Base-by-base conservation (phyloP, 1,140 invertebrate species). In the Heterodera carotae region DNA sequence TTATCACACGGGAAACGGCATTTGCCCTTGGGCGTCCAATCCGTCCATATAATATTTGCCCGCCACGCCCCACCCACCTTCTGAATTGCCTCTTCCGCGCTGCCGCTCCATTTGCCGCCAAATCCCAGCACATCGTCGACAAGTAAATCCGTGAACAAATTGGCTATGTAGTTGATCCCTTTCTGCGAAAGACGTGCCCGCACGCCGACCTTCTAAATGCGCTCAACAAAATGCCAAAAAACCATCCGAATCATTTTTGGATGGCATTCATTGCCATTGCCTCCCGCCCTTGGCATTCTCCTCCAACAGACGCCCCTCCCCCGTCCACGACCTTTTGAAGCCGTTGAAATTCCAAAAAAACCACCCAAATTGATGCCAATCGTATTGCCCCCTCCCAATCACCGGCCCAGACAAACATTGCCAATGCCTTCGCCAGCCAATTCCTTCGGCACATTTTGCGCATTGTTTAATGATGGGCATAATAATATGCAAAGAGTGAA, bases 161-260 rank as follows among this genome's bases (percentile, higher is more conserved):
- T 72, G 39, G 83, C 75, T 27, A 83, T 74, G 71, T 84, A 83
- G 39, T 82, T 74, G 34, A 83, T 59, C 2, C 82, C 82, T 34
- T 78, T 74, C 31, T 80, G 82, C 0, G 80, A 78, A 27, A 83
- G 48, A 18, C 83, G 73, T 4, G 79, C 83, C 53, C 56, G 56
- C n/a, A 82, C 80, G 12, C 82, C 82, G 22, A 22, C 83, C 81
- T 64, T 74, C 82, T 83, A 29, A 82, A 84, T 15, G 62, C 27
- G 2, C 60, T 6, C 29, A 25, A 25, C 60, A 62, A 25, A 25
- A 62, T 8, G n/a, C 18, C 60, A n/a, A n/a, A 12, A 43, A 43
- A 43, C 2, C 39, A 43, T 43, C 39, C 7, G 7, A 10, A 43
- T 43, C 39, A 10, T 53, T 25, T 48, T 36, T 53, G n/a, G n/a